Percentiles rank a stretch among this genome's conserved stretches.
These are phyloP conservation scores for Solenopsis fugax DNA, from an alignment of 1,140 invertebrate species.

Conservation along the genomic window DNA sequence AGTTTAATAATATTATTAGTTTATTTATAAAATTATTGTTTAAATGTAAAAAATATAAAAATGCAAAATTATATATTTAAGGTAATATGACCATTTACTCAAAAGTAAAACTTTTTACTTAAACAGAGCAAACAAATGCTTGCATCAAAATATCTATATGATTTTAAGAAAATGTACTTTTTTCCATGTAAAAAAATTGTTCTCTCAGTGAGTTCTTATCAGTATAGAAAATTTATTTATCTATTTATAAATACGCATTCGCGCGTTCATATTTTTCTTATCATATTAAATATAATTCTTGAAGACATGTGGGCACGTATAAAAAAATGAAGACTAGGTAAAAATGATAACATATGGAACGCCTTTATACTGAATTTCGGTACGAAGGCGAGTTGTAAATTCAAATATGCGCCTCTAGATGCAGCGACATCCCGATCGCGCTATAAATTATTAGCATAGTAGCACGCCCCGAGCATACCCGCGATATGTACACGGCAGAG, in stretches of 20 bases:
- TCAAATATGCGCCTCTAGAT: conserved; percentile 38
- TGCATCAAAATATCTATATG: too few relatives aligned
- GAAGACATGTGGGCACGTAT: background rate
- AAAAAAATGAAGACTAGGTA: background rate
- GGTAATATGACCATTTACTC: too few relatives aligned
- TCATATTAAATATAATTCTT: background rate
- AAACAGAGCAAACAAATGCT: too few relatives aligned
- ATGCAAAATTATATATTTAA: too few relatives aligned
- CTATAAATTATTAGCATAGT: conserved; percentile 67
- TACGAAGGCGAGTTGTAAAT: conserved; percentile 34
- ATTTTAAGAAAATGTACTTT: too few relatives aligned
- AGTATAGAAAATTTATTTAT: too few relatives aligned
- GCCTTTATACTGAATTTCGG: background rate
- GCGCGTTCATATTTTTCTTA: background rate
- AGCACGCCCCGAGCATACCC: conserved; percentile 59
- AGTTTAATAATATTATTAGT: too few relatives aligned
- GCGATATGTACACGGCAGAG: conserved; percentile 43
- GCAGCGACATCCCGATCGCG: conserved; percentile 48
- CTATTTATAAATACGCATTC: background rate
- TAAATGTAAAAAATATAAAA: too few relatives aligned
- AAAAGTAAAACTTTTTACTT: too few relatives aligned
- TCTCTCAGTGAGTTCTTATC: too few relatives aligned
- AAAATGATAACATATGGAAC: background rate
- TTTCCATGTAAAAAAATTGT: too few relatives aligned
- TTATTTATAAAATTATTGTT: too few relatives aligned